Percentiles rank a stretch among this genome's conserved stretches.
phyloP scores from a whole-genome alignment of 2,888 invertebrate species.

The Polietes domitor region DNA sequence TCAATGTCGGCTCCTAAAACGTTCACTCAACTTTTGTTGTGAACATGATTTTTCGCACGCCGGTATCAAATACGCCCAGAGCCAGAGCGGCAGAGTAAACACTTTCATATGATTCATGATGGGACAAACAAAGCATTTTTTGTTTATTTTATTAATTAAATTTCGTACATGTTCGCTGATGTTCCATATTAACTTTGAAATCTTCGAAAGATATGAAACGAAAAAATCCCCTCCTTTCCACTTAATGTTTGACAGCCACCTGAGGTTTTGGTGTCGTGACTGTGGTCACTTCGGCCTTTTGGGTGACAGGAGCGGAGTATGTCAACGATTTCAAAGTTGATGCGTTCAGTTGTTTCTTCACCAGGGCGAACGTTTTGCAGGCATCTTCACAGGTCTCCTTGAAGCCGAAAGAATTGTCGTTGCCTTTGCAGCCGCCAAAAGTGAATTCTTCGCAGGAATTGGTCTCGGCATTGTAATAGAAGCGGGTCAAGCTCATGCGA shows the following conservation, averaged over 20 bases:
- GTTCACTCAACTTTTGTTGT: conserved; percentile 54
- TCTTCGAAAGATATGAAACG: no score
- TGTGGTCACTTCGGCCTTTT: neutral
- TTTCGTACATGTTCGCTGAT: conserved; percentile 25
- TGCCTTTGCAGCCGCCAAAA: conserved; percentile 78
- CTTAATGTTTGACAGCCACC: neutral
- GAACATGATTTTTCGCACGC: conserved; percentile 25
- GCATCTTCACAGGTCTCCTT: conserved; percentile 74
- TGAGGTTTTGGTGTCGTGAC: neutral
- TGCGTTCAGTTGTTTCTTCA: conserved; percentile 7
- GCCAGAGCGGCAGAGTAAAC: neutral
- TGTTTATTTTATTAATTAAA: conserved; percentile 47
- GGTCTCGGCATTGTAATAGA: conserved; percentile 74
- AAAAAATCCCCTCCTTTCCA: neutral
- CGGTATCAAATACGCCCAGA: neutral
- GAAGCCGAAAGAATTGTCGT: conserved; percentile 76
- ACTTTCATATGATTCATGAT: conserved; percentile 43
- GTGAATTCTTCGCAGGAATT: conserved; percentile 75
- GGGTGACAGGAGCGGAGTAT: neutral
- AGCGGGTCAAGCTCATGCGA: conserved; percentile 76
- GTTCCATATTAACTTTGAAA: neutral
- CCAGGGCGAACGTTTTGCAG: conserved; percentile 63
- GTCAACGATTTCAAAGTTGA: conserved; percentile 9
- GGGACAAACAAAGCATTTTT: neutral
- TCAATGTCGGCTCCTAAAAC: conserved; percentile 45